These are phyloP conservation scores for Falco rusticolus DNA, from an alignment of 2,797 vertebrate species.

Conservation along the genomic window DNA sequence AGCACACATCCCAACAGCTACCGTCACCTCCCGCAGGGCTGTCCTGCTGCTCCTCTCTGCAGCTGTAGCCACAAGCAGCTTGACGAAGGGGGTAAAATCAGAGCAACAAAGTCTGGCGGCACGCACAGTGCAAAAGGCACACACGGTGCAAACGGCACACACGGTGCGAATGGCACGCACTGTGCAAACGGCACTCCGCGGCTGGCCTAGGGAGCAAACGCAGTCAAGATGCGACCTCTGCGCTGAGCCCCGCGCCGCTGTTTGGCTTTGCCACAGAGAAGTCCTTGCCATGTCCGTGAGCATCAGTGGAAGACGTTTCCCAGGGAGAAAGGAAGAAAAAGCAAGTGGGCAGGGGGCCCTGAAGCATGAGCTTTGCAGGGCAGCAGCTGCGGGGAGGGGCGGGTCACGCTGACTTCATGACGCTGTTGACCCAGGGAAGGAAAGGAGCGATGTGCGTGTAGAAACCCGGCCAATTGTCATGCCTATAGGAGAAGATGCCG, in stretches of 20 bases:
- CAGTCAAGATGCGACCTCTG: fast-evolving
- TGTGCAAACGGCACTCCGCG: fast-evolving
- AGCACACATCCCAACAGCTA: fast-evolving
- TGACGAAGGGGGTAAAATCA: neutral
- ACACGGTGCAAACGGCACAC: too few relatives aligned
- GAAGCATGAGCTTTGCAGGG: neutral
- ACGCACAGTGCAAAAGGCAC: too few relatives aligned
- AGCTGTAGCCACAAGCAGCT: neutral
- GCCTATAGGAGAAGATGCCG: constrained; percentile 45
- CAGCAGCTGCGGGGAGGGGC: neutral
- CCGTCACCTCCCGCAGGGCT: neutral
- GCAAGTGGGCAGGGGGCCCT: neutral
- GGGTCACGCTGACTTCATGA: constrained; percentile 1
- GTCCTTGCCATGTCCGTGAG: neutral
- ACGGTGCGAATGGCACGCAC: too few relatives aligned
- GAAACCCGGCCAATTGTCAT: neutral
- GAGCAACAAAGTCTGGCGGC: neutral
- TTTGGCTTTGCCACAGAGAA: neutral
- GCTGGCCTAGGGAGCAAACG: fast-evolving
- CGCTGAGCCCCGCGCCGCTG: neutral
- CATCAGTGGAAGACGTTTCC: neutral
- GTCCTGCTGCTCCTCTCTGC: neutral
- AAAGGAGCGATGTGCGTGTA: neutral
- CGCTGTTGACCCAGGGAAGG: neutral
- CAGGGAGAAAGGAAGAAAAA: neutral